Percentiles rank a stretch among this genome's conserved stretches.
phyloP scores from a whole-genome alignment of 2,888 invertebrate genomes.

The Melanophora roralis region DNA sequence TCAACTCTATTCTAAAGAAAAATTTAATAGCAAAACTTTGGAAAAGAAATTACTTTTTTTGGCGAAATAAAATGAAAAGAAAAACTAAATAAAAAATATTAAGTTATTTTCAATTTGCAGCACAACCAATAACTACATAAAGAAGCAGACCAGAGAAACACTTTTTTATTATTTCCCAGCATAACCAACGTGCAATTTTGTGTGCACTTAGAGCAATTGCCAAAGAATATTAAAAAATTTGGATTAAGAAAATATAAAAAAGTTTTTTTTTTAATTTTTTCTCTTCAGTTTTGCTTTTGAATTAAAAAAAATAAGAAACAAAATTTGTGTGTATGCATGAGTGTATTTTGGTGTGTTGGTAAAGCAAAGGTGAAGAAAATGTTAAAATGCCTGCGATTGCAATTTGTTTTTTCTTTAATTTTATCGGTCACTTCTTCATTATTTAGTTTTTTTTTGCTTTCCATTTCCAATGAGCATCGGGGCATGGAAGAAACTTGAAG shows the following conservation, averaged over 20 bases:
- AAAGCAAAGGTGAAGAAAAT: too few species aligned
- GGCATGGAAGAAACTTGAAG: constrained; percentile 29
- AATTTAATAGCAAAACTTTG: constrained; percentile 35
- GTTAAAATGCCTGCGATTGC: constrained; percentile 39
- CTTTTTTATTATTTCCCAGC: constrained; percentile 13
- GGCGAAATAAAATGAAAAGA: neutral
- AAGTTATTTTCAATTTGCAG: constrained; percentile 54
- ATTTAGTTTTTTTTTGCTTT: neutral
- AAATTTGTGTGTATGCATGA: neutral
- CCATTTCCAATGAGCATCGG: constrained; percentile 33
- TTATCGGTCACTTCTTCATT: neutral
- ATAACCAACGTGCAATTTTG: neutral
- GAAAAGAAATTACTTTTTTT: constrained; percentile 7
- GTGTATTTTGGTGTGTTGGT: neutral
- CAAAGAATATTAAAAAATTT: constrained; percentile 21
- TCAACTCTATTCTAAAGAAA: constrained; percentile 15
- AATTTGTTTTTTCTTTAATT: constrained; percentile 30
- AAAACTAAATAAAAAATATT: constrained; percentile 11
- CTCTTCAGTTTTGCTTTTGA: neutral
- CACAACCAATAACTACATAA: neutral
- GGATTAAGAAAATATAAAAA: neutral
- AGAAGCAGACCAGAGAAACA: constrained; percentile 31
- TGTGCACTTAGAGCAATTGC: neutral
- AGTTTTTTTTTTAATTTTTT: constrained; percentile 10
- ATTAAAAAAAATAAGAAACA: neutral